Conservation (phyloP, 37 sponge, comb jelly and placozoan species). For the Bolinopsis microptera region DNA sequence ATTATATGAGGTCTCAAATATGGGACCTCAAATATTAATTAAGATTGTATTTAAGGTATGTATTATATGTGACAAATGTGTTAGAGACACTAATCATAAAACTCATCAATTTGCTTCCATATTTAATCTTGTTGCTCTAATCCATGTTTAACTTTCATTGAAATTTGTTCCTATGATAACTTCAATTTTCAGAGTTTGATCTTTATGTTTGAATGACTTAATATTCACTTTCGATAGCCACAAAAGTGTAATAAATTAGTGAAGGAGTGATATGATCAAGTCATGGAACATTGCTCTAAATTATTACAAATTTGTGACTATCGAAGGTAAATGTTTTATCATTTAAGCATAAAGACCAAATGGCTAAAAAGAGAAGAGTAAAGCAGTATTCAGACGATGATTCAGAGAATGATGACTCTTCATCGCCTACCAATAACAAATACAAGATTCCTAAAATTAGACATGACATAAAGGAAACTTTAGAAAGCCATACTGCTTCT, state of each 20-base stretch:
- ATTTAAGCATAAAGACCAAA: constrained; percentile 34
- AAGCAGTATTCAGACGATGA: constrained; percentile 13
- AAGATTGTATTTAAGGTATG: too few relatives aligned
- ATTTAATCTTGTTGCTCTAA: too few relatives aligned
- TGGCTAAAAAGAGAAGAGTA: constrained; percentile 36
- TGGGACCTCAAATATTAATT: too few relatives aligned
- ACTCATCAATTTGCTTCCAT: too few relatives aligned
- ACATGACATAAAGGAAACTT: not conserved
- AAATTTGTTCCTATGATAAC: too few relatives aligned
- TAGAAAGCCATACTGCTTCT: not conserved
- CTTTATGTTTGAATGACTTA: constrained; percentile 5
- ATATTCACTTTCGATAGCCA: constrained; percentile 11
- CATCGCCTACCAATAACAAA: not conserved
- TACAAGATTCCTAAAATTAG: not conserved
- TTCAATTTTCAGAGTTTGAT: not conserved
- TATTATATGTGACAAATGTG: too few relatives aligned
- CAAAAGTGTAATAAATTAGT: constrained; percentile 1
- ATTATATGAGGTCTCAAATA: not conserved
- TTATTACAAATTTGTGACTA: not conserved
- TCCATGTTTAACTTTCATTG: too few relatives aligned
- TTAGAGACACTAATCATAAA: too few relatives aligned
- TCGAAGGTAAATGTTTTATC: not conserved
- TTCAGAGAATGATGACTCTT: not conserved
- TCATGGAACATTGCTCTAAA: not conserved
- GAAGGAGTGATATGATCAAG: too few relatives aligned